Conservation (phyloP, 2,888 invertebrate genomes). For the Acleris literana region DNA sequence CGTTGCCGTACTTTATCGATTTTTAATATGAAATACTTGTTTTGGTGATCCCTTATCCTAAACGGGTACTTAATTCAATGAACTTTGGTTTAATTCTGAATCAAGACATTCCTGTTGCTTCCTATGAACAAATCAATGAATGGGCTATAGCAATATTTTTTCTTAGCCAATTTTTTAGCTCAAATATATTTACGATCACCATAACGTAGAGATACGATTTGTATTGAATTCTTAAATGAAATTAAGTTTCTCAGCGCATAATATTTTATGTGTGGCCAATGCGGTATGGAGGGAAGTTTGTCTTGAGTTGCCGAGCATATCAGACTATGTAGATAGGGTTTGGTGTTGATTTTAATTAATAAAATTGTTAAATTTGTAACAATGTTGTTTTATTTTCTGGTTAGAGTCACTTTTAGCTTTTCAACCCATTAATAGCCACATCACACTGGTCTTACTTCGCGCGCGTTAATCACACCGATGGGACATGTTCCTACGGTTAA, state of each 20-base stretch:
- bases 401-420: too few relatives aligned
- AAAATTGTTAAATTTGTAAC: conserved; percentile 80
- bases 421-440: too few relatives aligned
- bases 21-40: not conserved
- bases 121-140: conserved; percentile 10
- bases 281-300: conserved; percentile 34
- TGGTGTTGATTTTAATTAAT: conserved; percentile 74
- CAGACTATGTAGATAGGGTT: conserved; percentile 74
- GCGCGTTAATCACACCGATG: too few relatives aligned
- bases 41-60: not conserved
- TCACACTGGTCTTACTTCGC: too few relatives aligned
- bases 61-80: not conserved
- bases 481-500: too few relatives aligned
- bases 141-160: conserved; percentile 27
- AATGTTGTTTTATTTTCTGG: conserved; percentile 40
- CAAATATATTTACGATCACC: conserved; percentile 16
- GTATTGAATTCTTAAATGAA: conserved; percentile 17
- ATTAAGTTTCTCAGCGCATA: conserved; percentile 26
- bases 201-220: conserved; percentile 9
- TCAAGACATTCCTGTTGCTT: not conserved
- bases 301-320: conserved; percentile 72
- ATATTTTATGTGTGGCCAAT: conserved; percentile 17
- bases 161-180: conserved; percentile 28
- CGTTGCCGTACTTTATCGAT: not conserved
- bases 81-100: not conserved